Evolutionary conservation across 2,888 invertebrate genomes (phyloP).

Genomic region (Eupithecia abbreviata): DNA sequence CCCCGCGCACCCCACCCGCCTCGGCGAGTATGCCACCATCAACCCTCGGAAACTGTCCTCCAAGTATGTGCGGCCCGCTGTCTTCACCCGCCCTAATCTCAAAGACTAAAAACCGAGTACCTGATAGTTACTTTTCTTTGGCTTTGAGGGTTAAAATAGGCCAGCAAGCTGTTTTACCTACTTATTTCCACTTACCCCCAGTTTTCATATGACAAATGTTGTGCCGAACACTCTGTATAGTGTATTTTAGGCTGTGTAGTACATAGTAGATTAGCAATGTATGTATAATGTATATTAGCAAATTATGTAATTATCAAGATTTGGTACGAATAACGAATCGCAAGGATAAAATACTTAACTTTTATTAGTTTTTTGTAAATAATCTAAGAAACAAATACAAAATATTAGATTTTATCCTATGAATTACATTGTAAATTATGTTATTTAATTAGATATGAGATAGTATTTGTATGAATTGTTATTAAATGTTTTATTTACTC

Average conservation of each 20-base stretch:
- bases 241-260: slow-evolving; percentile 14
- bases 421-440: slow-evolving; percentile 28
- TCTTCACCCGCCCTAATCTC: slow-evolving; percentile 47
- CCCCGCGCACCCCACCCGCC: slow-evolving; percentile 37
- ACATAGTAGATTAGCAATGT: background rate
- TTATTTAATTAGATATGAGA: slow-evolving; percentile 34
- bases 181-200: too few relatives aligned
- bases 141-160: too few relatives aligned
- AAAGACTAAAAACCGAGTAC: slow-evolving; percentile 3
- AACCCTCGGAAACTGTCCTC: slow-evolving; percentile 57
- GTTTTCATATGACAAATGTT: too few relatives aligned
- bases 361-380: slow-evolving; percentile 28
- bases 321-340: background rate
- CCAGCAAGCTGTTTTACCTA: too few relatives aligned
- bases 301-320: background rate
- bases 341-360: background rate
- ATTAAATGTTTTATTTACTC: slow-evolving; percentile 54
- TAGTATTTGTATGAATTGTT: slow-evolving; percentile 51
- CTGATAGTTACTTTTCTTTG: too few relatives aligned
- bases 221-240: too few relatives aligned
- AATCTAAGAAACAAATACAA: slow-evolving; percentile 29
- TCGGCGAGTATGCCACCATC: slow-evolving; percentile 59
- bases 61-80: slow-evolving; percentile 52
- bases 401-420: background rate
- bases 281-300: too few relatives aligned